Percentiles rank a stretch among this genome's conserved stretches.
phyloP scores from a whole-genome alignment of 2,888 invertebrate genomes.

The Troglohyphantes excavatus region DNA sequence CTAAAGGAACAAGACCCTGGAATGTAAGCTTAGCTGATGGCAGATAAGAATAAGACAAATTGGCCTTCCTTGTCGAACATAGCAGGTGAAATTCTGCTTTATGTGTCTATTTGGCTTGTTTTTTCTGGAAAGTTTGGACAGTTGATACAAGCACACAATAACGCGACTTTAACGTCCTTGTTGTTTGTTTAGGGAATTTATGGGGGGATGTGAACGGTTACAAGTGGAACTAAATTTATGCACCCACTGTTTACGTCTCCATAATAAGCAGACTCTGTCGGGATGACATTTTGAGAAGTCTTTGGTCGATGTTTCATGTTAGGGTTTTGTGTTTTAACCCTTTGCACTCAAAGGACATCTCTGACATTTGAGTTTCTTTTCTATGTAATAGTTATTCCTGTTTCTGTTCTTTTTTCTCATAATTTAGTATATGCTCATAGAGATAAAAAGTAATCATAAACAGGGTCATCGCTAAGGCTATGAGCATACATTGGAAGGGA shows the following conservation, averaged over 20 bases:
- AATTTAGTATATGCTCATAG: too few relatives aligned
- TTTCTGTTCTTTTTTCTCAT: too few relatives aligned
- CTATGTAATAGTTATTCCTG: too few relatives aligned
- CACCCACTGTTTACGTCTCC: neutral
- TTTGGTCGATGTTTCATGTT: too few relatives aligned
- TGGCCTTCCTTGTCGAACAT: neutral
- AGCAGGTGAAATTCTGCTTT: neutral
- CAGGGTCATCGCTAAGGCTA: too few relatives aligned
- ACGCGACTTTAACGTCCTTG: slow-evolving; percentile 12
- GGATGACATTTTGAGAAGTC: too few relatives aligned
- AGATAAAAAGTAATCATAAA: too few relatives aligned
- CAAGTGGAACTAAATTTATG: neutral
- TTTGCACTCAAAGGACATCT: too few relatives aligned
- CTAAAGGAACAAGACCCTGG: slow-evolving; percentile 31
- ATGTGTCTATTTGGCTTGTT: neutral
- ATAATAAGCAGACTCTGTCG: neutral
- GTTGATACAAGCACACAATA: slow-evolving; percentile 10
- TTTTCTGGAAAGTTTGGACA: neutral
- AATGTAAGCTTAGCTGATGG: slow-evolving; percentile 47
- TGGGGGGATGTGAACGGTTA: neutral
- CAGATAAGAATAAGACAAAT: slow-evolving; percentile 55
- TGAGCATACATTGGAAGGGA: too few relatives aligned
- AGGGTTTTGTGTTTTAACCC: too few relatives aligned
- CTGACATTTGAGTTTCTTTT: too few relatives aligned
- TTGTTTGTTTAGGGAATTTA: slow-evolving; percentile 43